Evolutionary conservation across 2,888 invertebrate genomes (phyloP).

Genomic region (Ectemnius lituratus): DNA sequence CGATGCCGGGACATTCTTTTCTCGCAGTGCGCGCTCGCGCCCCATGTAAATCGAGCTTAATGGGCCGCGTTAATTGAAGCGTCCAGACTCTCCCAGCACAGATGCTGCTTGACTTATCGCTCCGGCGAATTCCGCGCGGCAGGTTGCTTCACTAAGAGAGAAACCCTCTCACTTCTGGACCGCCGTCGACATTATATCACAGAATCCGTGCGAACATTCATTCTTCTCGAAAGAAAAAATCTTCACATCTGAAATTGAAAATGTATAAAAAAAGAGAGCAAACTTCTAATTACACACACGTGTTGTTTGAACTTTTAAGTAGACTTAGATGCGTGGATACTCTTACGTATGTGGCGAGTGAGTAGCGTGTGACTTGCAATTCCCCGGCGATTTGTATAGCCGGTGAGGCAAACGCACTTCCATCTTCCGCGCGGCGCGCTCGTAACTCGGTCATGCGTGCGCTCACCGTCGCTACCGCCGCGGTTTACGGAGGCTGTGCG

Average conservation of each 20-base stretch:
- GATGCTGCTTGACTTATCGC: constrained; percentile 55
- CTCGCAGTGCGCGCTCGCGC: constrained; percentile 39
- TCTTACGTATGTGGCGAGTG: no score
- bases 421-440: background rate
- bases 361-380: no score
- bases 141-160: constrained; percentile 40
- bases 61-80: constrained; percentile 64
- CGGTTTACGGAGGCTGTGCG: background rate
- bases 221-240: background rate
- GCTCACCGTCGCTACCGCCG: background rate
- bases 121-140: constrained; percentile 52
- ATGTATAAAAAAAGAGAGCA: background rate
- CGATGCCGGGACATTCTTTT: constrained; percentile 62
- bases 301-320: no score
- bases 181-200: background rate
- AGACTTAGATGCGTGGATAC: no score
- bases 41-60: constrained; percentile 64
- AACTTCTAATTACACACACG: no score
- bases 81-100: constrained; percentile 33
- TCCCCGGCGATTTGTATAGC: no score
- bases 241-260: background rate
- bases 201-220: constrained; percentile 11
- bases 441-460: constrained; percentile 9
- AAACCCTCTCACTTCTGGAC: constrained; percentile 28
- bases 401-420: background rate